These are phyloP conservation scores for Tympanoctomys barrerae DNA, from an alignment of 2,797 vertebrate species.

Conservation along the genomic window DNA sequence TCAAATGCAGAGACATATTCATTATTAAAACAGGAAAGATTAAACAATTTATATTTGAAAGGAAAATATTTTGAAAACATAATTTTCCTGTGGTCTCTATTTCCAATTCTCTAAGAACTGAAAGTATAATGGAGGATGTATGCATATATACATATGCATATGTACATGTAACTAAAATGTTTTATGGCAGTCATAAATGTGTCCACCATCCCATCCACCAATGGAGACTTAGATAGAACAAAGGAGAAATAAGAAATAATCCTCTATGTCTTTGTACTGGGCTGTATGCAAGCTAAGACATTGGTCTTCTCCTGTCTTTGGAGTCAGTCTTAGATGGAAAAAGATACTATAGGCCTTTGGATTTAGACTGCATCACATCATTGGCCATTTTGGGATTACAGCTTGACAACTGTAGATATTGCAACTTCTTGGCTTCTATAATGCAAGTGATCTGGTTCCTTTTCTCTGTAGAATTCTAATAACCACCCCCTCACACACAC, in stretches of 20 bases:
- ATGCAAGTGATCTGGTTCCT: neutral
- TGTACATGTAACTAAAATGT: neutral
- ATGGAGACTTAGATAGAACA: neutral
- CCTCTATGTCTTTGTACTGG: neutral
- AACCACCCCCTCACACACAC: neutral
- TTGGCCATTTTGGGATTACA: neutral
- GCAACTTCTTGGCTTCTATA: neutral
- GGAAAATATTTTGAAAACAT: neutral
- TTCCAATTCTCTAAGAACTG: slow-evolving; percentile 19
- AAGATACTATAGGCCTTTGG: neutral
- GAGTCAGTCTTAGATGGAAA: too few relatives aligned
- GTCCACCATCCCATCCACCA: neutral
- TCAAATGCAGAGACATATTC: neutral
- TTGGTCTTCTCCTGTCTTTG: neutral
- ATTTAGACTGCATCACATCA: neutral
- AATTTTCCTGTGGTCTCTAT: neutral
- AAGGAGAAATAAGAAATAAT: neutral
- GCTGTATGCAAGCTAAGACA: neutral
- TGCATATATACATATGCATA: neutral
- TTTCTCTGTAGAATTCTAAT: neutral
- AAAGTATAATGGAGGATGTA: neutral
- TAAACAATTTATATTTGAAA: neutral
- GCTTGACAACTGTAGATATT: neutral
- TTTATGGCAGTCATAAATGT: neutral
- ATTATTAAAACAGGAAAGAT: neutral